Base-by-base conservation (phyloP, 2,888 invertebrate species). In the Drosophila borealis region DNA sequence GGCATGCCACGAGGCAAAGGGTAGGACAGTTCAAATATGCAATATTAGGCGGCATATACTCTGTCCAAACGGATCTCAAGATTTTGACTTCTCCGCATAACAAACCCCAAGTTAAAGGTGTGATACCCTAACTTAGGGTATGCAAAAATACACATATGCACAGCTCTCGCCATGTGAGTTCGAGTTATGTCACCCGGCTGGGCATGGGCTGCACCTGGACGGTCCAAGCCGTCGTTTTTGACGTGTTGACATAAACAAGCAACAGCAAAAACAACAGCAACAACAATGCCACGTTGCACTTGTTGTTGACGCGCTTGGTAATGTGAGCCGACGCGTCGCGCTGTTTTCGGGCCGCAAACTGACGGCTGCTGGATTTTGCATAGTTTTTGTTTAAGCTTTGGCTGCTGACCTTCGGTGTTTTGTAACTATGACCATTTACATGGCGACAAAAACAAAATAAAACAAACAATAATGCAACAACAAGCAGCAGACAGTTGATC, bases 391-490 rank as follows among this genome's bases (percentile, higher is more conserved):
- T 69, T 55, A 59, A 51, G 73, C 64, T 53, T 57, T 21, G 46
- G 39, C 36, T 42, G 36, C 14, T 60, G 86, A 88, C 82, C 82
- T 82, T 87, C 84, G 81, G 56, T 66, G 45, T 80, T 74, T 88
- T 77, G 83, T 71, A 82, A 88, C 86, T 74, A 77, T 77, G 62
- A 69, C 70, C 59, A 82, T 77, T 82, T 73, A 63, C 66, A 70
- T 63, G 62, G 37, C 55, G 70, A 70, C 42, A 65, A 25, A 34
- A 50, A 36, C 10, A 17, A 37, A 17, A 17, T 5, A 45, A 29
- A 34, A 29, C 21, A 19, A 42, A 25, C 36, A 55, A 34, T 4
- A 49, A 51, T 29, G 39, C 34, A 59, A 39, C n/a, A 39, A 57
- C 39, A 57, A 41, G 17, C 42, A 29, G 49, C 48, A 60, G 42